These are phyloP conservation scores for Mergus octosetaceus DNA, from an alignment of 2,797 vertebrate genomes.

Conservation along the genomic window DNA sequence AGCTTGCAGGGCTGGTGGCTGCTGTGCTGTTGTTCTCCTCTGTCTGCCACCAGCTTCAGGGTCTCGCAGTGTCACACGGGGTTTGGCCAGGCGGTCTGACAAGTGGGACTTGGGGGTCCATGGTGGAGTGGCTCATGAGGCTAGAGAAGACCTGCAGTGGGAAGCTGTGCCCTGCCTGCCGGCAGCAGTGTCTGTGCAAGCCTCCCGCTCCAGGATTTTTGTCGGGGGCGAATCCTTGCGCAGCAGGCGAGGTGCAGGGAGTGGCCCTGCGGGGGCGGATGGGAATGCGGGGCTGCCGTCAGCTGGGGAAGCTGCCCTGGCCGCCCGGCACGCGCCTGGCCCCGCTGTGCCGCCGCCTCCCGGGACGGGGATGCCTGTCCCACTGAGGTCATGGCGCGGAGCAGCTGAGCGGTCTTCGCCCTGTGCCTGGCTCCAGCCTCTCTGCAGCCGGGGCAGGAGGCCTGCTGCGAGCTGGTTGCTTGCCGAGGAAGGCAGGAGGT, in stretches of 20 bases:
- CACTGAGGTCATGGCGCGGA: background rate
- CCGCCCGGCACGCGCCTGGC: background rate
- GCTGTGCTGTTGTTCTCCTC: background rate
- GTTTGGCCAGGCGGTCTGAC: background rate
- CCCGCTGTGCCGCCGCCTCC: background rate
- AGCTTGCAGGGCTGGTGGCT: background rate
- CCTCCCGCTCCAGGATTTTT: background rate
- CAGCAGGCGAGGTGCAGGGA: background rate
- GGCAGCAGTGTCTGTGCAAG: background rate
- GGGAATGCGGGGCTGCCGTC: background rate
- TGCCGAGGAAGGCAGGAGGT: background rate
- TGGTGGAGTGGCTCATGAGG: background rate
- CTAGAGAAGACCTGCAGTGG: background rate
- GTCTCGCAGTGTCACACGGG: rapidly evolving
- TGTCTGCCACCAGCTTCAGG: rapidly evolving
- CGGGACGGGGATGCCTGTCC: background rate
- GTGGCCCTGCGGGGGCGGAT: background rate
- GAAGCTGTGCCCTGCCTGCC: background rate
- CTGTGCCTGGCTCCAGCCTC: background rate
- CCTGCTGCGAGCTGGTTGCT: background rate
- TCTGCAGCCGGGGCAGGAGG: background rate
- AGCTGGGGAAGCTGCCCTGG: background rate
- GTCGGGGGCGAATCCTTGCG: background rate
- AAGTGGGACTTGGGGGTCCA: background rate
- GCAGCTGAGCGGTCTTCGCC: background rate